Evolutionary conservation across 2,888 invertebrate genomes (phyloP).

Genomic region (Amphipyra tragopoginis): DNA sequence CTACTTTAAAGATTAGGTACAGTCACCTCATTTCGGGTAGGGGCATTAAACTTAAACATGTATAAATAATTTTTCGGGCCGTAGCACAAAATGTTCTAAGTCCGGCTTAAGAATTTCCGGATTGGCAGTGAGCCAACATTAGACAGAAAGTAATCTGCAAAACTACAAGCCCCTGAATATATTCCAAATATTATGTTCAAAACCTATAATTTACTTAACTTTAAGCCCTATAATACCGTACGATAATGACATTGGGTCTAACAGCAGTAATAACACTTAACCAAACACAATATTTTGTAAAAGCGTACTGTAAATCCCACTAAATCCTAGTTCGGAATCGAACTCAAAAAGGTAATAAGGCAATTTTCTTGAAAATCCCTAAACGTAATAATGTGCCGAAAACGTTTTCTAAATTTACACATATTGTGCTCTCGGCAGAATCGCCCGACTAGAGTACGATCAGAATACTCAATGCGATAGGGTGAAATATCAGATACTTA

Average conservation of each 20-base stretch:
- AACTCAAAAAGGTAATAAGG: slow-evolving; percentile 88
- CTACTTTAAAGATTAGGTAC: slow-evolving; percentile 31
- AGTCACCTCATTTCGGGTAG: slow-evolving; percentile 27
- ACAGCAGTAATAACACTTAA: slow-evolving; percentile 60
- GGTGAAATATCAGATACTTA: slow-evolving; percentile 77
- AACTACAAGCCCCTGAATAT: slow-evolving; percentile 40
- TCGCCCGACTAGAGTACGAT: slow-evolving; percentile 81
- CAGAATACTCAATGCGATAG: slow-evolving; percentile 84
- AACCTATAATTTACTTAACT: slow-evolving; percentile 39
- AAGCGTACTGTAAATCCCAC: slow-evolving; percentile 75
- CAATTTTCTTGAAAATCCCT: slow-evolving; percentile 89
- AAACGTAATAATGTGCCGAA: slow-evolving; percentile 89
- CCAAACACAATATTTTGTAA: slow-evolving; percentile 69
- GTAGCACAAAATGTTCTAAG: slow-evolving; percentile 38
- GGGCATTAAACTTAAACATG: slow-evolving; percentile 40
- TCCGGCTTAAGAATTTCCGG: slow-evolving; percentile 44
- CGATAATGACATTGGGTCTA: slow-evolving; percentile 50
- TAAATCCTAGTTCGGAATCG: slow-evolving; percentile 83
- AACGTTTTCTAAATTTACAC: slow-evolving; percentile 89
- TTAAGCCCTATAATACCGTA: slow-evolving; percentile 19
- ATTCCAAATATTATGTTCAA: slow-evolving; percentile 32
- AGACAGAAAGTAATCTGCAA: slow-evolving; percentile 42
- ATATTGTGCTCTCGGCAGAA: slow-evolving; percentile 86
- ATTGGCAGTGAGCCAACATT: slow-evolving; percentile 47
- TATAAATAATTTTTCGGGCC: slow-evolving; percentile 44